Evolutionary conservation across 2,113 vertebrate genomes (phyloP), one percentile per base, ranked within the genome.

Genomic region (Xyrauchen texanus): DNA sequence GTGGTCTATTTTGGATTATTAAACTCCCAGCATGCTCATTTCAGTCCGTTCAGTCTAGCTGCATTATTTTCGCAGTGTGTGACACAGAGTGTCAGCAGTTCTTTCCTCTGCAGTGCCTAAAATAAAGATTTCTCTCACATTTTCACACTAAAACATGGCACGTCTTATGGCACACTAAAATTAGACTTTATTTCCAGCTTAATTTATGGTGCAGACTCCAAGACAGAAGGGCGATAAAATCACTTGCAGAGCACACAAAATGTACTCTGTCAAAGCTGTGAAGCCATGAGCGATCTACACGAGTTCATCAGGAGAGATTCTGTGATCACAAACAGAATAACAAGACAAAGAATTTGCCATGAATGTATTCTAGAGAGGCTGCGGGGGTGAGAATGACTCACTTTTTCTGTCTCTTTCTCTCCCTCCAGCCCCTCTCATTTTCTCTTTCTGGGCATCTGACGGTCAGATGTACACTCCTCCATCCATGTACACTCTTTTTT

Each of bases 231-330:
- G 62, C 60, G 58, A 62, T 75, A 68, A 75, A 76, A 84, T 81
- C 65, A 52, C 79, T 82, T 83, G 69, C 81, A 82, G 60, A 77
- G 75, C 64, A 61, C 49, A 68, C 60, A 76, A 21, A 84, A 81
- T 85, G 77, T 80, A 78, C 77, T 84, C 74, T 2, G 16, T 63
- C 72, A n/a, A 49, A 75, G n/a, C 72, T 75, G 60, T 52, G 72
- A 63, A 75, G 21, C 60, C 60, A n/a, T 7, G 12, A 66, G 60
- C 44, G 74, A 76, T 65, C 34, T 21, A 53, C 47, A 65, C 62
- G 49, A 47, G 53, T 58, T 72, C n/a, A 58, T 4, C 51, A 55
- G 51, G 8, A 47, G 9, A 21, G 57, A 16, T 62, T 61, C 16
- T 7, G 15, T 34, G 45, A 62, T 74, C 71, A 0, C 34, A 74